phyloP scores from a whole-genome alignment of 1,140 invertebrate species.

The Drosophila gunungcola region DNA sequence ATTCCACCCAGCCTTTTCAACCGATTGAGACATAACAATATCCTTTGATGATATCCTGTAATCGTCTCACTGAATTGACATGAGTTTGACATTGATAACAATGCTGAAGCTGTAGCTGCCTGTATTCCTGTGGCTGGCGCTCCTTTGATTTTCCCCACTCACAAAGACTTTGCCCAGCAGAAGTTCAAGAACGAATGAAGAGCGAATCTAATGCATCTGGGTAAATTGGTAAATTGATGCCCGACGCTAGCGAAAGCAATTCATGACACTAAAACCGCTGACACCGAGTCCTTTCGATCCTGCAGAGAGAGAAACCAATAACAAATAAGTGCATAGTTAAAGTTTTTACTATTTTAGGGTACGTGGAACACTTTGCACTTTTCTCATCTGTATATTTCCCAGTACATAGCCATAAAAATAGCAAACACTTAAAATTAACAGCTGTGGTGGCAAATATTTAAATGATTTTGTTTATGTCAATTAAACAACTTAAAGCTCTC shows the following conservation, averaged over 20 bases:
- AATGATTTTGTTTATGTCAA: no score
- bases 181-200: constrained; percentile 45
- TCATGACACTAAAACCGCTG: constrained; percentile 31
- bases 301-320: constrained; percentile 1
- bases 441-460: no score
- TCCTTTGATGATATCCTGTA: constrained; percentile 80
- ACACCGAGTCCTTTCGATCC: constrained; percentile 18
- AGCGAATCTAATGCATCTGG: constrained; percentile 38
- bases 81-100: constrained; percentile 81
- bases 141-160: constrained; percentile 4
- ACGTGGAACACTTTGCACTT: not conserved
- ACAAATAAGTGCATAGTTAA: not conserved
- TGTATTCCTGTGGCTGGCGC: not conserved
- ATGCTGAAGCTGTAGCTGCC: constrained; percentile 27
- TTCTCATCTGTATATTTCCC: no score
- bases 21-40: constrained; percentile 80
- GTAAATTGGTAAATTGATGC: constrained; percentile 45
- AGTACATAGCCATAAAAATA: no score
- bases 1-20: constrained; percentile 21
- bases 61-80: constrained; percentile 77
- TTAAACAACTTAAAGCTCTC: no score
- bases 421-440: no score
- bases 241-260: constrained; percentile 12
- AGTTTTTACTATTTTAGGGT: not conserved
- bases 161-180: not conserved